Evolutionary conservation across 2,797 vertebrate species (phyloP), one percentile per base, ranked within the genome.

Genomic region (Microcaecilia unicolor): DNA sequence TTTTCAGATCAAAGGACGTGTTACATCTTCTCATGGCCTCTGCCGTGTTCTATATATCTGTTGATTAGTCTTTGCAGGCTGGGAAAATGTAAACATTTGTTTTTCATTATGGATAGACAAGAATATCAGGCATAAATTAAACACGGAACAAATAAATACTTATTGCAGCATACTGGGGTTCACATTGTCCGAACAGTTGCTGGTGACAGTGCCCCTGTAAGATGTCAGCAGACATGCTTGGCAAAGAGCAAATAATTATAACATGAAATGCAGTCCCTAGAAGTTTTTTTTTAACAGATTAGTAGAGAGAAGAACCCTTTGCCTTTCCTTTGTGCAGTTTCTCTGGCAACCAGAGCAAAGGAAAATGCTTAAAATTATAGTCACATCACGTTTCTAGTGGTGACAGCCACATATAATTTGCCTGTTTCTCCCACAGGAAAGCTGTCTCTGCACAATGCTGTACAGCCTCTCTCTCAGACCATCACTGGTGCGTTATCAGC

Each of bases 391-490:
- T 39, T 42, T 45, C 43, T 17, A 44, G 51, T 34, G 40, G 48
- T 58, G 59, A 64, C 55, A 67, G 55, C 37, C 42, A 40, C 30
- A 39, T 8, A 43, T 62, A 70, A 72, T 50, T n/a, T 60, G 48
- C 1, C 18, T 15, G n/a, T 24, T 22, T 48, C 62, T 61, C 53
- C 48, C 38, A 51, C 52, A 41, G 50, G 54, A 58, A 64, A 58
- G 34, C 52, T 65, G 49, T 48, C 31, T 56, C 43, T 45, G 33
- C 44, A 36, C 34, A 58, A 67, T 58, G 28, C 38, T 48, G 44
- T 42, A 47, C 21, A 44, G 15, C 37, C 40, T 37, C 47, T 47
- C 31, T 34, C 25, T 45, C 1, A 2, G 16, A 24, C 18, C 21
- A 15, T 52, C 59, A 53, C 31, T 44, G 25, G 43, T 46, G 15